Evolutionary conservation across 2,888 invertebrate genomes (phyloP).

Genomic region (Pachydiplax longipennis): DNA sequence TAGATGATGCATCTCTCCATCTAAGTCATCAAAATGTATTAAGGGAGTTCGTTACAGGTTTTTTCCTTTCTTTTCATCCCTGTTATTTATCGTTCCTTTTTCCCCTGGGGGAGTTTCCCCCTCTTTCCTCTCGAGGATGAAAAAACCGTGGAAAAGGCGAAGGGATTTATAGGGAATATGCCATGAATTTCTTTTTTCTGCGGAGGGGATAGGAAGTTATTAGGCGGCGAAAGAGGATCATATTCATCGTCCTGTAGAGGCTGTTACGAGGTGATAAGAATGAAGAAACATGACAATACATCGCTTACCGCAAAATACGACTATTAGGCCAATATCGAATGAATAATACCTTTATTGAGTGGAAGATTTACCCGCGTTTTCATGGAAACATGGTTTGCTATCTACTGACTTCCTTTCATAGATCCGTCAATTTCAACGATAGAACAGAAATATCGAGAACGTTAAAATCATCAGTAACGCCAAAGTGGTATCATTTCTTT

Average conservation of each 20-base stretch:
- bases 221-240: neutral
- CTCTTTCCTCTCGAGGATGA: neutral
- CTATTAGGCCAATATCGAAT: neutral
- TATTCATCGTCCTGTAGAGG: neutral
- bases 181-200: neutral
- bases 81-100: constrained; percentile 10
- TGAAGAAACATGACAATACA: neutral
- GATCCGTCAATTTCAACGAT: too few relatives aligned
- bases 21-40: constrained; percentile 7
- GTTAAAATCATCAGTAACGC: too few relatives aligned
- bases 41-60: constrained; percentile 25
- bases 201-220: neutral
- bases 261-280: neutral
- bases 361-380: too few relatives aligned
- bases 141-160: neutral
- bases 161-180: neutral
- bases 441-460: too few relatives aligned
- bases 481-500: too few relatives aligned
- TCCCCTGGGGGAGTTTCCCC: neutral
- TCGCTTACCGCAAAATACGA: neutral
- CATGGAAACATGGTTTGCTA: too few relatives aligned
- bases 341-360: too few relatives aligned
- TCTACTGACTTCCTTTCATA: too few relatives aligned
- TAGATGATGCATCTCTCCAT: constrained; percentile 22
- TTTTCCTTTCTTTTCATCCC: neutral